Conservation (phyloP, 2,113 vertebrate genomes). For the Solenodon paradoxus region DNA sequence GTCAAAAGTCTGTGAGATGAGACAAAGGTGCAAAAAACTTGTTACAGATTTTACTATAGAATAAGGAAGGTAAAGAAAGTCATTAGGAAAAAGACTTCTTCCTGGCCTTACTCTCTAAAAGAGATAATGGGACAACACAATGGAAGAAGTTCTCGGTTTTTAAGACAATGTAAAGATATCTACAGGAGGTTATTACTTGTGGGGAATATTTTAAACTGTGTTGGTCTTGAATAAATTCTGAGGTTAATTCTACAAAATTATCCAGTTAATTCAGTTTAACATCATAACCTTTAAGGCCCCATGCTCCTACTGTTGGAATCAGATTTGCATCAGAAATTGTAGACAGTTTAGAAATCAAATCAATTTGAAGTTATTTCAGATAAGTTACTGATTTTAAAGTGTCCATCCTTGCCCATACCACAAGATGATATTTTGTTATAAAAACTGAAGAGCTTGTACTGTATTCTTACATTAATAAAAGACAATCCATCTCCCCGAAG, state of each 20-base stretch:
- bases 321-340: not conserved
- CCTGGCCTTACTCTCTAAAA: not conserved
- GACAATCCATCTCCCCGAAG: not conserved
- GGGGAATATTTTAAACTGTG: not conserved
- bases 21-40: not conserved
- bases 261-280: slow-evolving; percentile 3
- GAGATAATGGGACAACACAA: not conserved
- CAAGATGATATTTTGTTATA: not conserved
- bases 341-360: slow-evolving; percentile 40
- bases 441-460: not conserved
- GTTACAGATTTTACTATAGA: not conserved
- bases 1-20: not conserved
- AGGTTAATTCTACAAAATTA: slow-evolving; percentile 11
- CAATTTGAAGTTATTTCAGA: not conserved
- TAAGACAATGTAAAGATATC: not conserved
- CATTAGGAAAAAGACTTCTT: not conserved
- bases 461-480: not conserved
- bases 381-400: slow-evolving; percentile 19
- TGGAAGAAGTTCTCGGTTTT: not conserved
- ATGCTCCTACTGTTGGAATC: not conserved
- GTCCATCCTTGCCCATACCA: not conserved
- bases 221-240: not conserved
- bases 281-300: not conserved
- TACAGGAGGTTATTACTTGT: not conserved
- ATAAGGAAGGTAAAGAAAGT: not conserved